Conservation (phyloP, 92 coral and sea anemone genomes). For the Hydrozoanthus gracilis region DNA sequence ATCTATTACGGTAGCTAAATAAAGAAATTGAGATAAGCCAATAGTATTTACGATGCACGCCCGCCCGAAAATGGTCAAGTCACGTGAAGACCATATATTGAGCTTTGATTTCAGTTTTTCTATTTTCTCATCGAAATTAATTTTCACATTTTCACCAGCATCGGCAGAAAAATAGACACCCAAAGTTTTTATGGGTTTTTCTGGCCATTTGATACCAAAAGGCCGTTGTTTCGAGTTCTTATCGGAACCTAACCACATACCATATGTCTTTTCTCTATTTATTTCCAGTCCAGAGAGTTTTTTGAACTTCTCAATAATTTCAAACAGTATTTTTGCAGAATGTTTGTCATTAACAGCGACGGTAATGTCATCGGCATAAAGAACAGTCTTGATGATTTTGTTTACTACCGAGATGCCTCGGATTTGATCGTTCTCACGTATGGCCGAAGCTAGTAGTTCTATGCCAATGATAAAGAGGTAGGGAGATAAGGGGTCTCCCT, state of each 20-base stretch:
- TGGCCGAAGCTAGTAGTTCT: slow-evolving; percentile 22
- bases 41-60: slow-evolving; percentile 1
- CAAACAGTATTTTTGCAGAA: neutral
- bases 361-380: neutral
- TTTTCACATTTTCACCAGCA: neutral
- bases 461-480: neutral
- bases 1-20: slow-evolving; percentile 3
- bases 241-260: neutral
- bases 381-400: neutral
- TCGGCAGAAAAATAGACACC: neutral
- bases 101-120: slow-evolving; percentile 13
- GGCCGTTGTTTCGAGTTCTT: slow-evolving; percentile 1
- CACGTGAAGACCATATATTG: neutral
- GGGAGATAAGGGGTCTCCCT: no score
- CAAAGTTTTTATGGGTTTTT: slow-evolving; percentile 6
- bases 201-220: slow-evolving; percentile 6
- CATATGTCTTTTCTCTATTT: neutral
- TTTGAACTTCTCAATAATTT: neutral
- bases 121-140: neutral
- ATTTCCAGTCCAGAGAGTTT: neutral
- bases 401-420: neutral
- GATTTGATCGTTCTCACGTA: slow-evolving; percentile 3
- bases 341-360: slow-evolving; percentile 9
- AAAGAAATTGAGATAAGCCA: slow-evolving; percentile 2
- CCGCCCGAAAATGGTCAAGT: neutral